Conservation (phyloP, 2,888 invertebrate genomes). For the Candidula unifasciata region DNA sequence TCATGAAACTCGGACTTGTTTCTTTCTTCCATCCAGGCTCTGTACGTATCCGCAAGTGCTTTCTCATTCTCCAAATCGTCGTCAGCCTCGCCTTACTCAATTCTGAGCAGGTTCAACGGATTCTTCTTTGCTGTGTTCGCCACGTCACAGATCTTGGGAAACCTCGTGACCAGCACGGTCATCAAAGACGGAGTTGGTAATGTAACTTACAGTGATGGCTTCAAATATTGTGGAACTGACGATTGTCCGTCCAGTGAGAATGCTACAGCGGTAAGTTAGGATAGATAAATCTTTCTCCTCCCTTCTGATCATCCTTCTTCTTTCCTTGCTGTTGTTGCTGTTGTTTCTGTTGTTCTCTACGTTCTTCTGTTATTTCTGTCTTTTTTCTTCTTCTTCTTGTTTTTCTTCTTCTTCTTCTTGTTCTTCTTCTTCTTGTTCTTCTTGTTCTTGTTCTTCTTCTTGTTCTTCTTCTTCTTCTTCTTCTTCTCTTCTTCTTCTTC, state of each 20-base stretch:
- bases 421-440: no score
- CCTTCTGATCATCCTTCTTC: no score
- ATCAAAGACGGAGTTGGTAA: slow-evolving; percentile 63
- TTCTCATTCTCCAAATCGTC: slow-evolving; percentile 64
- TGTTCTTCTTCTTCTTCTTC: no score
- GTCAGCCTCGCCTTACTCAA: slow-evolving; percentile 60
- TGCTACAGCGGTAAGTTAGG: slow-evolving; percentile 43
- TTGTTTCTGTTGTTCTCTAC: no score
- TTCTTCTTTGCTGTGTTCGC: slow-evolving; percentile 72
- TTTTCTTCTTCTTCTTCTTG: no score
- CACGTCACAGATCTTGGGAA: slow-evolving; percentile 73
- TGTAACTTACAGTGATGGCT: slow-evolving; percentile 42
- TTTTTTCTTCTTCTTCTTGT: no score
- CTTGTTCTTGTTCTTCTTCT: no score
- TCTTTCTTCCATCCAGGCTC: slow-evolving; percentile 57
- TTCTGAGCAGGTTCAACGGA: slow-evolving; percentile 70
- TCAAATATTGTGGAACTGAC: slow-evolving; percentile 51
- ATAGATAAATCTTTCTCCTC: no score
- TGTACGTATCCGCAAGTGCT: slow-evolving; percentile 71
- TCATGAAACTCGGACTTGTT: not conserved
- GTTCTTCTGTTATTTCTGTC: no score
- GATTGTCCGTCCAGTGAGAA: slow-evolving; percentile 54
- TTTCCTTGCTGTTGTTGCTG: no score
- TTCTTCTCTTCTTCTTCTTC: no score
- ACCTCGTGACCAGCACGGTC: slow-evolving; percentile 71